Evolutionary conservation across 2,888 invertebrate genomes (phyloP).

Genomic region (Adelognathus sp.): DNA sequence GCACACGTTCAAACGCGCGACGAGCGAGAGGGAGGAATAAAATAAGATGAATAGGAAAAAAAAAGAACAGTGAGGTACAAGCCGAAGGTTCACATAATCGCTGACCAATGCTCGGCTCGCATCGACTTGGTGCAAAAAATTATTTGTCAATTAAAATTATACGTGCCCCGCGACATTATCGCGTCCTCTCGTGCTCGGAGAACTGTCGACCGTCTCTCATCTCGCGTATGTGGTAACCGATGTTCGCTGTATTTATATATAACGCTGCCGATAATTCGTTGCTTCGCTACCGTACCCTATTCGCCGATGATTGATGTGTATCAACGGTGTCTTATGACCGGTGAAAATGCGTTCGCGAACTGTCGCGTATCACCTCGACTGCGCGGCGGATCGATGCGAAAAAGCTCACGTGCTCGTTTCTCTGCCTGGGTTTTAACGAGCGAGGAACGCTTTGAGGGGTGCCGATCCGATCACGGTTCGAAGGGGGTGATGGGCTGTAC

Average conservation of each 20-base stretch:
- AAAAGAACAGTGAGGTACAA: constrained; percentile 9
- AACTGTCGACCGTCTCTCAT: constrained; percentile 28
- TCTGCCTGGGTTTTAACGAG: constrained; percentile 38
- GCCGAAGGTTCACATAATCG: constrained; percentile 65
- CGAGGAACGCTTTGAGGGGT: constrained; percentile 68
- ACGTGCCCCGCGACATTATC: constrained; percentile 65
- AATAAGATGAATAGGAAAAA: constrained; percentile 21
- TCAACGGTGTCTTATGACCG: constrained; percentile 53
- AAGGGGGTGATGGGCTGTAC: constrained; percentile 3
- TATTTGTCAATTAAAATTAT: constrained; percentile 75
- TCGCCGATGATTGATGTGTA: constrained; percentile 48
- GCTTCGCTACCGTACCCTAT: constrained; percentile 41
- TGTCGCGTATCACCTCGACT: constrained; percentile 49
- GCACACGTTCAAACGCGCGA: not conserved
- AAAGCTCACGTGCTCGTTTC: constrained; percentile 14
- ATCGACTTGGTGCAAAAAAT: constrained; percentile 66
- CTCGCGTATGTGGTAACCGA: constrained; percentile 52
- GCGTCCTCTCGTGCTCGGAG: constrained; percentile 36
- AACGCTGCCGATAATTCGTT: not conserved
- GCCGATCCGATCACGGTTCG: constrained; percentile 57
- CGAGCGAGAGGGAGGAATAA: constrained; percentile 31
- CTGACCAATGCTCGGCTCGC: constrained; percentile 63
- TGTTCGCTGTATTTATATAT: constrained; percentile 26
- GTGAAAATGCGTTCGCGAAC: constrained; percentile 49
- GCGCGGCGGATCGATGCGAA: constrained; percentile 45